Conservation (phyloP, 2,113 vertebrate genomes). For the Microtus montanus region DNA sequence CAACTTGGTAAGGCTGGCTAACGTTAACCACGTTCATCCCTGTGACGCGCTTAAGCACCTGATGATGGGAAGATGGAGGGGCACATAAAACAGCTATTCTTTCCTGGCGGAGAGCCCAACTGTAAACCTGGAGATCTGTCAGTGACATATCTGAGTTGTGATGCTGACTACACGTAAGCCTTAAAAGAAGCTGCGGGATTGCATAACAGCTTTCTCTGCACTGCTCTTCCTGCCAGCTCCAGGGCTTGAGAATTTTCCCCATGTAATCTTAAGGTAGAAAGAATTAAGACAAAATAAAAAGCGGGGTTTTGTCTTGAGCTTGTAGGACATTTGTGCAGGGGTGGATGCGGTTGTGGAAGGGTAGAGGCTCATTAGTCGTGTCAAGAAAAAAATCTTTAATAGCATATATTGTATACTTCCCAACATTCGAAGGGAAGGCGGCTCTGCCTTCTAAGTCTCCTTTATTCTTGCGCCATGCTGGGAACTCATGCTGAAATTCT, state of each 20-base stretch:
- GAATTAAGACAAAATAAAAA: conserved; percentile 9
- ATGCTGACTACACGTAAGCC: neutral
- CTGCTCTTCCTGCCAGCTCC: neutral
- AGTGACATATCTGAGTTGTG: conserved; percentile 54
- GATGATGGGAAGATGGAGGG: conserved; percentile 54
- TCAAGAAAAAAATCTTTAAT: conserved; percentile 60
- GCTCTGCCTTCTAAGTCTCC: neutral
- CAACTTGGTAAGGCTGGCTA: neutral
- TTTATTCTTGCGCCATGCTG: neutral
- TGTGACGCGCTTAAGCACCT: neutral
- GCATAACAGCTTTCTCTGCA: neutral
- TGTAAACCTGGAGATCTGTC: conserved; percentile 59
- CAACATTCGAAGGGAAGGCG: neutral
- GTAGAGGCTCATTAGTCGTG: neutral
- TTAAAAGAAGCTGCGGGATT: conserved; percentile 47
- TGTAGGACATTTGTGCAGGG: neutral
- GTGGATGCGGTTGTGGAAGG: neutral
- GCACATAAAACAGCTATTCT: conserved; percentile 62
- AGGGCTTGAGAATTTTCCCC: conserved; percentile 33
- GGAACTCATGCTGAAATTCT: conserved; percentile 26
- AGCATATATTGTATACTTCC: neutral
- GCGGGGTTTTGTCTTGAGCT: conserved; percentile 19
- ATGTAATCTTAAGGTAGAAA: conserved; percentile 40
- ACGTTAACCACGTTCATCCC: conserved; percentile 40
- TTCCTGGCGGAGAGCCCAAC: conserved; percentile 28